Evolutionary conservation across 2,888 invertebrate species (phyloP).

Genomic region (Leptodirus hochenwartii): DNA sequence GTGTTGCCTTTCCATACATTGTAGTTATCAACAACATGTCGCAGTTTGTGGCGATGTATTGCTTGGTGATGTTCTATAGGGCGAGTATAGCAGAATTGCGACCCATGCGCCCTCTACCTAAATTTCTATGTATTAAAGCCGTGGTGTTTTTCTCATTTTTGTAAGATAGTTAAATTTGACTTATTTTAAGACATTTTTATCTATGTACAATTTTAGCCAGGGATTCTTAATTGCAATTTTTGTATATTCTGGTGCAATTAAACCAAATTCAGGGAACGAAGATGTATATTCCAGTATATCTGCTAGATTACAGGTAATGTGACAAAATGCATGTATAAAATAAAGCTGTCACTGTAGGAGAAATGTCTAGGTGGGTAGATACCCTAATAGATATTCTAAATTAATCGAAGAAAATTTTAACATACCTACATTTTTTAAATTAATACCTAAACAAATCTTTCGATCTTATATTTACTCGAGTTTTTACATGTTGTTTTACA

Average conservation of each 20-base stretch:
- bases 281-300: slow-evolving; percentile 54
- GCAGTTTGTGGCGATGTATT: slow-evolving; percentile 93
- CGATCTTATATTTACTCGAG: too few species aligned
- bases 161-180: slow-evolving; percentile 38
- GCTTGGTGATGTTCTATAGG: slow-evolving; percentile 81
- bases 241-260: slow-evolving; percentile 67
- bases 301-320: slow-evolving; percentile 57
- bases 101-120: slow-evolving; percentile 87
- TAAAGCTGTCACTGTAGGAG: too few species aligned
- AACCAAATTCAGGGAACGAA: slow-evolving; percentile 52
- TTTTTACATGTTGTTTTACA: too few species aligned
- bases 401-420: too few species aligned
- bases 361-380: too few species aligned
- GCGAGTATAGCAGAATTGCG: slow-evolving; percentile 72
- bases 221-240: slow-evolving; percentile 75
- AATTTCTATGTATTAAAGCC: slow-evolving; percentile 92
- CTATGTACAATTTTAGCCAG: slow-evolving; percentile 55
- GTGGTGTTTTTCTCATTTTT: slow-evolving; percentile 97
- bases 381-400: too few species aligned
- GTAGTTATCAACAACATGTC: slow-evolving; percentile 76
- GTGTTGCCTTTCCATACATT: slow-evolving; percentile 79
- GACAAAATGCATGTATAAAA: slow-evolving; percentile 1
- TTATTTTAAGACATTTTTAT: slow-evolving; percentile 4
- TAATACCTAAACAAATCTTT: too few species aligned
- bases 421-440: too few species aligned